Percentiles rank a stretch among this genome's conserved stretches.
phyloP scores from a whole-genome alignment of 1,140 invertebrate genomes.

The Phocides pigmalion region DNA sequence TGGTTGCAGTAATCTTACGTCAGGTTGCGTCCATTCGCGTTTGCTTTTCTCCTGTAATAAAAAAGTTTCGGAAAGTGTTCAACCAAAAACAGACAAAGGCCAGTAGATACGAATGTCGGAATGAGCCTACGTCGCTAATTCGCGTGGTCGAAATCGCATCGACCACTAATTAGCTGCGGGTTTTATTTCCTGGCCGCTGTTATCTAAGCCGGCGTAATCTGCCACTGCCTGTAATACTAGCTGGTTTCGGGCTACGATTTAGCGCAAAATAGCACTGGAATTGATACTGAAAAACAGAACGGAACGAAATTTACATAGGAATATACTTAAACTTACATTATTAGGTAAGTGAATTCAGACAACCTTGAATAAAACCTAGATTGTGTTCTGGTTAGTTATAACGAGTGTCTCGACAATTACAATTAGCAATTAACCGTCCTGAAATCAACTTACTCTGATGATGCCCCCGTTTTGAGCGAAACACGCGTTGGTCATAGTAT shows the following conservation, averaged over 20 bases:
- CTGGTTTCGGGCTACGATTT: conserved; percentile 24
- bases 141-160: conserved; percentile 25
- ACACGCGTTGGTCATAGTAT: no score
- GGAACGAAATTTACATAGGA: neutral
- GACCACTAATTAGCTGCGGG: conserved; percentile 32
- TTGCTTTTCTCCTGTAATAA: no score
- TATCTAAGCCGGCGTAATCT: conserved; percentile 30
- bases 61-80: no score
- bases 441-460: no score
- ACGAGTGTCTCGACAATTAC: no score
- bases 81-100: no score
- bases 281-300: conserved; percentile 12
- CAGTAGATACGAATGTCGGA: neutral
- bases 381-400: no score
- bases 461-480: no score
- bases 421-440: no score
- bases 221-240: conserved; percentile 21
- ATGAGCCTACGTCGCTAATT: conserved; percentile 11
- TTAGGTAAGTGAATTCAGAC: neutral
- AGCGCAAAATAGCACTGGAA: conserved; percentile 18
- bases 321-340: neutral
- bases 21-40: no score
- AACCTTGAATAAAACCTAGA: no score
- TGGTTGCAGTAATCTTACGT: no score
- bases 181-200: conserved; percentile 32